phyloP scores from a whole-genome alignment of 2,888 invertebrate genomes.

The Drosophila rellima region DNA sequence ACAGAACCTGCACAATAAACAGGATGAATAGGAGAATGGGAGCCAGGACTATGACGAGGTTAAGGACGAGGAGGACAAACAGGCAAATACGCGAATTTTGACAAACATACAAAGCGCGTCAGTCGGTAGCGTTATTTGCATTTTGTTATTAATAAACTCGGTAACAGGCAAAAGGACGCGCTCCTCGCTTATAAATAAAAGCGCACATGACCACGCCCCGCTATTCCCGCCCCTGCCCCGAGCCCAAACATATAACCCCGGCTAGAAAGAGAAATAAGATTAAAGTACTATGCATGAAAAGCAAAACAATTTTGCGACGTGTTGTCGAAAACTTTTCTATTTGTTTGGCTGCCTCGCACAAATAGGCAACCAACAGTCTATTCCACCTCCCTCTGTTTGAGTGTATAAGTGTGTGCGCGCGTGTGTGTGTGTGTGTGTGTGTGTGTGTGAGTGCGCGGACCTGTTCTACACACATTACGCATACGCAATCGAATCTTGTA shows the following conservation, averaged over 20 bases:
- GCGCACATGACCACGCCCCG: conserved; percentile 5
- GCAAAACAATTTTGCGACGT: conserved; percentile 57
- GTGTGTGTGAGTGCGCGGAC: conserved; percentile 22
- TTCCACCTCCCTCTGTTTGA: conserved; percentile 11
- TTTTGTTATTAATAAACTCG: conserved; percentile 77
- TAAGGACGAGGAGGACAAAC: not conserved
- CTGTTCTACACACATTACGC: conserved; percentile 44
- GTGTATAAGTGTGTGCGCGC: conserved; percentile 8
- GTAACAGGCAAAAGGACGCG: conserved; percentile 54
- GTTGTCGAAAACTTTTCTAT: conserved; percentile 51
- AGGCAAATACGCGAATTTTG: conserved; percentile 29
- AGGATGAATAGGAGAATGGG: not conserved
- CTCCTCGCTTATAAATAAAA: conserved; percentile 35
- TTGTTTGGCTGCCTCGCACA: conserved; percentile 43
- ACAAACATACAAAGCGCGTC: conserved; percentile 35
- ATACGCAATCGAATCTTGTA: conserved; percentile 55
- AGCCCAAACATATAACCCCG: not conserved
- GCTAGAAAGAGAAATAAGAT: conserved; percentile 7
- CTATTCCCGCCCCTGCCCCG: not conserved
- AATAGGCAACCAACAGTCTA: conserved; percentile 17
- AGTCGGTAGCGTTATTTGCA: conserved; percentile 66
- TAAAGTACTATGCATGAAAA: conserved; percentile 38
- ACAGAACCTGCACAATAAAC: conserved; percentile 9
- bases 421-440: conserved; percentile 20
- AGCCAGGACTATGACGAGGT: not conserved